phyloP scores from a whole-genome alignment of 2,888 invertebrate species.

The Pyrocoelia pectoralis region DNA sequence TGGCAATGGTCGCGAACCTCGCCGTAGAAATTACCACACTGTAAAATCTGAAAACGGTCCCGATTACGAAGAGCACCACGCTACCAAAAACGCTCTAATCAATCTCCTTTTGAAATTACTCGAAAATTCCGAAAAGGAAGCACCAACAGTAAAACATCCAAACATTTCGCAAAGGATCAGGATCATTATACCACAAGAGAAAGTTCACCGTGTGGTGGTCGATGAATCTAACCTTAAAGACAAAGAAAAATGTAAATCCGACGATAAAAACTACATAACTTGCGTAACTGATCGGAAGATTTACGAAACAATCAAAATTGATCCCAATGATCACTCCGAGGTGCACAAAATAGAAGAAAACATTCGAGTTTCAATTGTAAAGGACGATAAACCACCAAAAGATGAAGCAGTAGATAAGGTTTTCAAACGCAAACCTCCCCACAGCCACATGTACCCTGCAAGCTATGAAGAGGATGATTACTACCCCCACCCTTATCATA shows the following conservation, averaged over 20 bases:
- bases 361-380: not conserved
- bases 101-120: not conserved
- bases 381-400: not conserved
- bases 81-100: not conserved
- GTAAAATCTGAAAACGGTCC: not conserved
- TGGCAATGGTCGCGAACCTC: too few species aligned
- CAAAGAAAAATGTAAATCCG: not conserved
- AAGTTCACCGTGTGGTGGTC: not conserved
- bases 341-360: not conserved
- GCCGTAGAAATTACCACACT: too few species aligned
- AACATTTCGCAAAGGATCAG: not conserved
- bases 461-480: not conserved
- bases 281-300: not conserved
- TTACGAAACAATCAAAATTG: not conserved
- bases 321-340: not conserved
- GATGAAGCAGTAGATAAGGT: not conserved
- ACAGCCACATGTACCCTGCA: too few species aligned
- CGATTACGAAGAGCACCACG: too few species aligned
- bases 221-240: not conserved
- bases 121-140: not conserved
- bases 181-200: not conserved
- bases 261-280: not conserved
- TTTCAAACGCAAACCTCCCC: not conserved
- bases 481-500: not conserved
- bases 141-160: not conserved